Evolutionary conservation across 2,888 invertebrate species (phyloP), one percentile per base, ranked within the genome.

Genomic region (Brenthis ino): DNA sequence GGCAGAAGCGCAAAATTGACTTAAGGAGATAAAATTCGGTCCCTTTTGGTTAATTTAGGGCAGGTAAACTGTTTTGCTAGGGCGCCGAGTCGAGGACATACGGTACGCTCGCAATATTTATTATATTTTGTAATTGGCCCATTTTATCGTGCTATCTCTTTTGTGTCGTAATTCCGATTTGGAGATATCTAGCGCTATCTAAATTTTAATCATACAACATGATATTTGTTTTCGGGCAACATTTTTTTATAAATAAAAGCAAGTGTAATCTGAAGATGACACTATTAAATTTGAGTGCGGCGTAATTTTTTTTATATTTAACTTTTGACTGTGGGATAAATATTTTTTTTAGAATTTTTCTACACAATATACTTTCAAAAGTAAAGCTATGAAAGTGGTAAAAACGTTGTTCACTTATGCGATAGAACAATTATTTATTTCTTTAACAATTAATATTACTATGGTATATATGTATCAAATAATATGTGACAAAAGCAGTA

Each of bases 81-180:
- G 86, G 85, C 85, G 78, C 78, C 78, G n/a, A 63, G 57, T 69
- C 78, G 86, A 85, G 83, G 83, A 85, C 37, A 11, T 83, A 78
- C 72, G 64, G 72, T 79, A 75, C 74, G 84, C 82, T 82, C 78
- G 86, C 87, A 87, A 89, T 91, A 88, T 90, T 91, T 92, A 89
- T 86, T 85, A 88, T 86, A 91, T 92, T 90, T 90, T 88, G 91
- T 86, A 91, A 91, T 87, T 87, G 90, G 79, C 87, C 91, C 77
- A 86, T 85, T 87, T 91, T 75, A 69, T 65, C 56, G 47, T 71
- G 68, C 68, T 76, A 76, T 79, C 77, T 77, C 66, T 68, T 63
- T 43, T 65, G 69, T 75, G 80, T 86, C 83, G 85, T 85, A 77
- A 84, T 85, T 86, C 73, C 66, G 72, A 76, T 78, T 77, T 72